Base-by-base conservation (phyloP, 92 coral and sea anemone genomes). In the Umimayanthus chanpuru region DNA sequence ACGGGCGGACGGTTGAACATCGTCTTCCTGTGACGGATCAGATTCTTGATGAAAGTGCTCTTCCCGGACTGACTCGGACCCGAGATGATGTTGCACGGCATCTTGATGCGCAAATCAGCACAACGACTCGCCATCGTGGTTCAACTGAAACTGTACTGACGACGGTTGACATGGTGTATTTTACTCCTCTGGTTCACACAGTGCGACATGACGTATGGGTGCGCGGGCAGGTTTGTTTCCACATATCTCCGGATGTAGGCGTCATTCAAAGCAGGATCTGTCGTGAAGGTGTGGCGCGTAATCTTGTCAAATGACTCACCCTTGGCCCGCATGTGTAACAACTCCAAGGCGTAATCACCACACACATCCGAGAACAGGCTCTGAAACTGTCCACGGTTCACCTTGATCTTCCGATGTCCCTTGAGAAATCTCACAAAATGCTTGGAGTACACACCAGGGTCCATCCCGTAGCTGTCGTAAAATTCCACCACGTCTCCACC, bases 11-110 rank as follows among this genome's bases (percentile, higher is more conserved):
- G 64, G 47, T 85, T 73, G 25, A 85, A 16, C 28, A 85, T 26
- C 53, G 30, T 28, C 9, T 21, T 39, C 15, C 15, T 2, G 58
- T 85, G 80, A 11, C 18, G 15, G 10, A 85, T 67, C 79, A 85
- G 5, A 70, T 40, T 85, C 26, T 39, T 7, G 41, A 72, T n/a
- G 18, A 68, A 74, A 5, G 43, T 28, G 39, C 79, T 72, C 43
- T 85, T 85, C 7, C 88, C 88, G 25, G 70, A 38, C 44, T 67
- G 44, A 15, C 79, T 55, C 2, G 88, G 81, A 3, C 81, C 88
- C 18, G 56, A 74, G 4, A 85, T 68, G 2, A 85, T 71, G 78
- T 85, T 85, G 6, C 43, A 39, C 3, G 88, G 81, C 0, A 8
- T 9, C 29, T 4, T 36, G 5, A 38, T 10, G 18, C 76, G 76